Percentiles rank a stretch among this genome's conserved stretches.
Conservation (phyloP, 2,888 invertebrate genomes). For the Idaea straminata region DNA sequence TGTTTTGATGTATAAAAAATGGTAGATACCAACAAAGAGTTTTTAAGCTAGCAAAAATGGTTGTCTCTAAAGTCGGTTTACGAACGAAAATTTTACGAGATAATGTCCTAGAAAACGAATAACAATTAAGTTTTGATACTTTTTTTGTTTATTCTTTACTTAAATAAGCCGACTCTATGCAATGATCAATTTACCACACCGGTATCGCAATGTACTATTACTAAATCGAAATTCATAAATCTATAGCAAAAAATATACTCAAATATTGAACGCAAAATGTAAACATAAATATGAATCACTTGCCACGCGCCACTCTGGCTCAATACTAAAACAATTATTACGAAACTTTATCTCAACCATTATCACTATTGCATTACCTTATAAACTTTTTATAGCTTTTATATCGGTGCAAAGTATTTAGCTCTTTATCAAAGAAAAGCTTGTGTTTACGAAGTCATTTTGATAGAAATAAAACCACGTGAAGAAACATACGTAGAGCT, state of each 20-base stretch:
- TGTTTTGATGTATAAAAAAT: too few relatives aligned
- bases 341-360: not conserved
- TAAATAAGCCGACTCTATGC: too few relatives aligned
- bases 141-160: too few relatives aligned
- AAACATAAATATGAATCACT: not conserved
- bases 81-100: too few relatives aligned
- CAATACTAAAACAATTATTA: not conserved
- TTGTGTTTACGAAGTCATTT: constrained; percentile 1
- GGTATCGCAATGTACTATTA: too few relatives aligned
- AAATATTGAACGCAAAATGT: not conserved
- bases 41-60: too few relatives aligned
- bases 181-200: too few relatives aligned
- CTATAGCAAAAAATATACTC: not conserved
- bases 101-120: too few relatives aligned
- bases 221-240: not conserved
- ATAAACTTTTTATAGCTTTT: not conserved
- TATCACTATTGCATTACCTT: not conserved
- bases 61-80: too few relatives aligned
- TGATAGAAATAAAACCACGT: not conserved
- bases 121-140: too few relatives aligned
- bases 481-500: not conserved
- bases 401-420: not conserved
- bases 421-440: not conserved
- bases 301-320: not conserved
- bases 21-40: too few relatives aligned